These are phyloP conservation scores for Triplophysa siluroides DNA, from an alignment of 2,113 vertebrate genomes.

Conservation along the genomic window DNA sequence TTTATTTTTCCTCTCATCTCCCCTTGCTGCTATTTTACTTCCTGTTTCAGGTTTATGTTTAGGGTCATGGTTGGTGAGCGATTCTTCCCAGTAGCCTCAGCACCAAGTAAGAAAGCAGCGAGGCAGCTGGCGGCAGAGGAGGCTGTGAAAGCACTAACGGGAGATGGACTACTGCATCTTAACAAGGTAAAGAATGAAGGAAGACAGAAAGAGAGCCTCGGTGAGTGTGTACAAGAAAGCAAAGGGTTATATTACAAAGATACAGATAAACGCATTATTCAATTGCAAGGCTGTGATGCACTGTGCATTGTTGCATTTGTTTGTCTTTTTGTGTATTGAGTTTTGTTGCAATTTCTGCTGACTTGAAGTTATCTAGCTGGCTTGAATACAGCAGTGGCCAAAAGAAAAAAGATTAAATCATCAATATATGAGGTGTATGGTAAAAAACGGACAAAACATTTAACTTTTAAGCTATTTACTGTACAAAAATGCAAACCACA, in stretches of 20 bases:
- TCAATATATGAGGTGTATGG: no score
- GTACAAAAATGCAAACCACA: no score
- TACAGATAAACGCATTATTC: background rate
- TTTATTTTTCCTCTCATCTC: background rate
- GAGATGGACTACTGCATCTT: conserved; percentile 72
- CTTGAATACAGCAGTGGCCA: no score
- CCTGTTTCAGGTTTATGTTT: conserved; percentile 85
- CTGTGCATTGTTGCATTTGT: no score
- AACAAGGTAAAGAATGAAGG: conserved; percentile 74
- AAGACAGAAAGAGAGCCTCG: background rate
- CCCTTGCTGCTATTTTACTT: background rate
- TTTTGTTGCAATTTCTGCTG: no score
- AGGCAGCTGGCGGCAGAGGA: conserved; percentile 94
- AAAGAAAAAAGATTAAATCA: no score
- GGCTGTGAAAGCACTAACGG: conserved; percentile 87
- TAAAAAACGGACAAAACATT: no score
- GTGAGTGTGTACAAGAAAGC: background rate
- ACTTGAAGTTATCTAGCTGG: no score
- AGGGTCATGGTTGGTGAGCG: conserved; percentile 87
- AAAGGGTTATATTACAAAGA: background rate
- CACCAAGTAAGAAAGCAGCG: conserved; percentile 93
- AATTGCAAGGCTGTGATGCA: no score
- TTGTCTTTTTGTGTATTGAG: no score
- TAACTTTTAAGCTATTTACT: no score
- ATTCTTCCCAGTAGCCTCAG: conserved; percentile 84